These are phyloP conservation scores for Griposia aprilina DNA, from an alignment of 2,888 invertebrate species.

Conservation along the genomic window DNA sequence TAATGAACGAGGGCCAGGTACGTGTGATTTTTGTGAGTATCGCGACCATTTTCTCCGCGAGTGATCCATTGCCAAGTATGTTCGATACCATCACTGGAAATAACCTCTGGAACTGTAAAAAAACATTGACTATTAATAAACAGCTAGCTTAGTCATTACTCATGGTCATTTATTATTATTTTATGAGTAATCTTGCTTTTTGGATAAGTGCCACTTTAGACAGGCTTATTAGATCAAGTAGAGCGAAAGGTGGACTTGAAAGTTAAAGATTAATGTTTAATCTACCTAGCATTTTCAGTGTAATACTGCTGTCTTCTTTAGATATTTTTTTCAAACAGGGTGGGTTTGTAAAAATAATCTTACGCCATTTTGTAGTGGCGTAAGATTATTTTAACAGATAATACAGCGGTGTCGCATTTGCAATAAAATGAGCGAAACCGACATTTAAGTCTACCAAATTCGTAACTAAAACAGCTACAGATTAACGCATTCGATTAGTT, in stretches of 20 bases:
- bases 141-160: conserved; percentile 7
- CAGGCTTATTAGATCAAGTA: not conserved
- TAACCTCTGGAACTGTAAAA: conserved; percentile 86
- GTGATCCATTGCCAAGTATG: conserved; percentile 86
- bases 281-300: not conserved
- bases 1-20: conserved; percentile 88
- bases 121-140: not conserved
- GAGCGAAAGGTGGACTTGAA: not conserved
- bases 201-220: not conserved
- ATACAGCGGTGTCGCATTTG: not conserved
- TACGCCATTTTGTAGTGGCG: too few relatives aligned
- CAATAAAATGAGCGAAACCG: not conserved
- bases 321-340: not conserved
- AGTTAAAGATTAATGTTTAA: not conserved
- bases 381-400: too few relatives aligned
- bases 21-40: conserved; percentile 87
- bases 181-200: not conserved
- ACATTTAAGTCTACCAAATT: not conserved
- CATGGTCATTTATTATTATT: conserved; percentile 7
- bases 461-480: not conserved
- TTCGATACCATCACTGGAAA: conserved; percentile 90
- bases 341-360: too few relatives aligned
- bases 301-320: not conserved
- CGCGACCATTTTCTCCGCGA: conserved; percentile 88
- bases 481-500: not conserved